Evolutionary conservation across 2,797 vertebrate species (phyloP), one percentile per base, ranked within the genome.

Genomic region (Otus scops): DNA sequence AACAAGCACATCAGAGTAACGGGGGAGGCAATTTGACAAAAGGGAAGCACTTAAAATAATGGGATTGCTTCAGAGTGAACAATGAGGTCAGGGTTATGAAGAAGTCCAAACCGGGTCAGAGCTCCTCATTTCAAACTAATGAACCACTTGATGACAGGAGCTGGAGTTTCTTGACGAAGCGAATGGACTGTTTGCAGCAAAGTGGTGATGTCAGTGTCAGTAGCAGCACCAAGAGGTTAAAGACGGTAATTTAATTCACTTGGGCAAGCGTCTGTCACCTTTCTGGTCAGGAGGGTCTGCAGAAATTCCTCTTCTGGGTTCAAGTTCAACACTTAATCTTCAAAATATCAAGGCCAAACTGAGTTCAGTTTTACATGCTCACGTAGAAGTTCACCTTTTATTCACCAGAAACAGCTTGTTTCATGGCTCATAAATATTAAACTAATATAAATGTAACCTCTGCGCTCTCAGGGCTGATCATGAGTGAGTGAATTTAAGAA

Each of bases 341-440:
- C 56, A 56, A 93, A 74, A 85, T 88, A 59, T 36, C 79, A 85
- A 91, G 79, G 76, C 86, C 76, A 89, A 95, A 85, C 54, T 53
- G 69, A 94, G 86, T 95, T 95, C 82, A 86, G 65, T 86, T 96
- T 94, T 91, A 92, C 86, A 89, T 70, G 57, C 60, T 88, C 59
- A 68, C 11, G 3, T 51, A 81, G 39, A 88, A 63, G 60, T 82
- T 96, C 95, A 94, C 89, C 79, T 95, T 95, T 95, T 93, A 91
- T 92, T 92, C 93, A 77, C 76, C 77, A 92, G 89, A 95, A 94
- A 84, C 70, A 93, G 86, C 94, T 94, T 95, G 54, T 92, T 96
- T 89, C 91, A 82, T 79, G 87, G 84, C 73, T 97, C 95, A 96
- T 97, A 96, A 97, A 97, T 97, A 97, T 95, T 96, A 92, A 97